Conservation (phyloP, 2,888 invertebrate species). For the Ophonus ardosiacus region DNA sequence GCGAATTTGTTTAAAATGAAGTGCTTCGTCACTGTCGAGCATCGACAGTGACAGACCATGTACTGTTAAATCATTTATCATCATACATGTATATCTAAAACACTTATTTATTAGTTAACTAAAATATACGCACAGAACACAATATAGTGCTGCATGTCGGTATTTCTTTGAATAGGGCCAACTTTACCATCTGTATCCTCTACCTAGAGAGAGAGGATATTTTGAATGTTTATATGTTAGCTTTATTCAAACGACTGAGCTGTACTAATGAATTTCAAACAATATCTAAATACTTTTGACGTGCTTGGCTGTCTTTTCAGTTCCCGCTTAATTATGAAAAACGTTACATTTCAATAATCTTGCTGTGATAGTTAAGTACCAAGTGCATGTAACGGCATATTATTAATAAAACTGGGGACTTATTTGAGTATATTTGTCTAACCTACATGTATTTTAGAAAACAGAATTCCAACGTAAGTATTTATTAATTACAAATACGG, state of each 20-base stretch:
- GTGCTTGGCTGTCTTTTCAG: conserved; percentile 51
- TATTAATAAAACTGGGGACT: conserved; percentile 59
- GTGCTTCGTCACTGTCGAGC: conserved; percentile 20
- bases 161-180: conserved; percentile 1
- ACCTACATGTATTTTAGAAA: conserved; percentile 9
- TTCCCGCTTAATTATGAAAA: conserved; percentile 49
- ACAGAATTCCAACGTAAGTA: background rate
- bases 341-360: conserved; percentile 60
- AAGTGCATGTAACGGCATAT: conserved; percentile 59
- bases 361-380: conserved; percentile 61
- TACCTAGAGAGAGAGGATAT: background rate
- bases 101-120: conserved; percentile 32
- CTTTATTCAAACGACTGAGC: conserved; percentile 28
- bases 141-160: conserved; percentile 29
- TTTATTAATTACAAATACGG: background rate
- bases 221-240: conserved; percentile 23
- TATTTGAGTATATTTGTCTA: conserved; percentile 47
- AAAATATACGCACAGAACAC: conserved; percentile 45
- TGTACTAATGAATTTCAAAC: conserved; percentile 30
- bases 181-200: conserved; percentile 4
- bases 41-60: conserved; percentile 11
- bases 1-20: conserved; percentile 29
- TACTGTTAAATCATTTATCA: conserved; percentile 15
- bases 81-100: conserved; percentile 24
- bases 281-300: conserved; percentile 15